Base-by-base conservation (phyloP, 2,888 invertebrate genomes). In the Metopia argyrocephala region DNA sequence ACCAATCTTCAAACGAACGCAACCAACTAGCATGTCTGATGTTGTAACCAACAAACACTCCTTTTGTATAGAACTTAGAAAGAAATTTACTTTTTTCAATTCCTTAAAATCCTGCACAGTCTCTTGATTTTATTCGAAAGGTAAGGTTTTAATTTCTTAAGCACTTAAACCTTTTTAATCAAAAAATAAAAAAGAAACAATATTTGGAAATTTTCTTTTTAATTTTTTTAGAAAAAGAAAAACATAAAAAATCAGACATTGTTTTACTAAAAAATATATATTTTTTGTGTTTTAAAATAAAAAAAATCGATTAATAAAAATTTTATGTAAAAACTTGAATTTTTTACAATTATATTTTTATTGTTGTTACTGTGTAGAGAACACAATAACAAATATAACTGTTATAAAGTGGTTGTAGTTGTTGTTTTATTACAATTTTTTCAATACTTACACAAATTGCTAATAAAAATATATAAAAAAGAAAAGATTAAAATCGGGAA, bases 141-240 rank as follows among this genome's bases (percentile, higher is more conserved):
- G 85, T 85, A 84, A 85, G 85, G 84, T 85, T 85, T 85, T 85
- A 82, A 82, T 84, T 84, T 83, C 76, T 81, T 62, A 81, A 84
- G 78, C 79, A 76, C 78, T 74, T 75, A 61, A 73, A 74, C 50
- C 54, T 68, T 76, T 15, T 45, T 54, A 71, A 27, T 27, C 62
- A 74, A 54, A 65, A 18, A 57, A 71, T 52, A 50, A 59, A 56
- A 78, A 76, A 45, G 69, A 57, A 68, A 76, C 45, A 74, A 78
- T 56, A 74, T 69, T 78, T 54, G 62, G 54, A 61, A 76, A 71
- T 70, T 70, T 59, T 45, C 21, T 27, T 50, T 65, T 25, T 57
- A 56, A 48, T 59, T 38, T 9, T 38, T 38, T 38, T 71, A 59
- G 71, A 15, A 18, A 62, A 52, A 28, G 15, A 50, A 21, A 52